Base-by-base conservation (phyloP, 2,113 vertebrate genomes). In the Malaclemys terrapin region DNA sequence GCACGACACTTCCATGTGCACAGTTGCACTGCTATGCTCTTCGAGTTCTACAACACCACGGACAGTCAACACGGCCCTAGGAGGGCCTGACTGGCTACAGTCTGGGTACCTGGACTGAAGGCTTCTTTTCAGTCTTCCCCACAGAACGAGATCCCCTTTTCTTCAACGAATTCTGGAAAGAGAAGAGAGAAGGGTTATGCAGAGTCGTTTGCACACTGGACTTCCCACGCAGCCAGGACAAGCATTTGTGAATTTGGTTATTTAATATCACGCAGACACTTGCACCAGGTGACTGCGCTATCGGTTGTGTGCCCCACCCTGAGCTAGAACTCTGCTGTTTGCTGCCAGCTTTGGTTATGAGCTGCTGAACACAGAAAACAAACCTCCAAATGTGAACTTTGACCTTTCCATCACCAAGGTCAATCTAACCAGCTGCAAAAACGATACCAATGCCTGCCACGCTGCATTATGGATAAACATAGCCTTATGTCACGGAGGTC, bases 61-160 rank as follows among this genome's bases (percentile, higher is more conserved):
- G 31, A 69, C 7, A n/a, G 16, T 16, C 62, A 69, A 17, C 35
- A 25, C 14, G 22, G 50, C 52, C 54, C 54, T 12, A 56, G 52
- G n/a, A 17, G 38, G 56, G 69, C 49, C 53, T 54, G 9, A 2
- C 65, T 20, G 35, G 65, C 50, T 49, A 35, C 27, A 16, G 35
- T 22, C 1, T 52, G 0, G 1, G 5, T 99, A 99, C 99, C 99
- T 99, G 99, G 89, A 98, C 97, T 0, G 98, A 98, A 0, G 98
- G 94, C 93, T 99, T 99, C 98, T 99, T 99, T 57, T 99, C 99
- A 0, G 98, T 95, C 98, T 99, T 99, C 96, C 99, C 99, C 35
- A 99, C 88, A 84, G 99, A 98, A 75, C 99, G 98, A 47, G 99
- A 98, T 20, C 98, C 98, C 97, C 99, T 98, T 97, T 99, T 99